Base-by-base conservation (phyloP, 92 coral and sea anemone species). In the Virgularia gustaviana region DNA sequence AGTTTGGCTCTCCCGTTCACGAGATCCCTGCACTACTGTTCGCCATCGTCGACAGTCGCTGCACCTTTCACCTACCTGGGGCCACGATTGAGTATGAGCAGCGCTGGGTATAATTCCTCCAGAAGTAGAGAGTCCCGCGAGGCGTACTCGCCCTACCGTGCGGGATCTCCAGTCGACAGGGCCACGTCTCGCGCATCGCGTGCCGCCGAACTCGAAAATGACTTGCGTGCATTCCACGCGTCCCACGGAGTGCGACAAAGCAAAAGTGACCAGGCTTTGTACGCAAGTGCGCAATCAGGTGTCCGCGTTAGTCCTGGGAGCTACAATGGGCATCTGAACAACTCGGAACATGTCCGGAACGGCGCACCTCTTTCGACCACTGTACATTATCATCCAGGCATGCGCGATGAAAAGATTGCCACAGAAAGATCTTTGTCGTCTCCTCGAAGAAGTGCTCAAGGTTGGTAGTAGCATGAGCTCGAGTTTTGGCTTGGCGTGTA, bases 251-350 rank as follows among this genome's bases (percentile, higher is more conserved):
- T 22, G 0, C 15, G 58, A 52, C 5, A 9, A 1, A 8, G 10
- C 5, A 67, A 35, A 67, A 59, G 20, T 19, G 71, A 29, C 12
- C 54, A 64, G 15, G 13, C 25, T 12, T 23, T 67, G 37, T 23
- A 47, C 23, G 49, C 74, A n/a, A 43, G 45, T 3, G 29, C 74
- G 9, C 42, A 39, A 41, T 27, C 15, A 27, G 41, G 49, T 37
- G 74, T 45, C 0, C 74, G 59, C 38, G 33, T 67, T 53, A 67
- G 38, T 67, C 74, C 74, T 15, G 24, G 44, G 34, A 67, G 58
- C 13, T 51, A 51, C 33, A 39, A 44, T 28, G 44, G 72, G 55
- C 6, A 25, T 15, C 15, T 25, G 4, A 12, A 22, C 58, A 47
- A 16, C 16, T 23, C 36, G 4, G 74, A 67, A 42, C 24, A 23